Conservation (phyloP, 1,140 invertebrate species). For the Penaeus vannamei region DNA sequence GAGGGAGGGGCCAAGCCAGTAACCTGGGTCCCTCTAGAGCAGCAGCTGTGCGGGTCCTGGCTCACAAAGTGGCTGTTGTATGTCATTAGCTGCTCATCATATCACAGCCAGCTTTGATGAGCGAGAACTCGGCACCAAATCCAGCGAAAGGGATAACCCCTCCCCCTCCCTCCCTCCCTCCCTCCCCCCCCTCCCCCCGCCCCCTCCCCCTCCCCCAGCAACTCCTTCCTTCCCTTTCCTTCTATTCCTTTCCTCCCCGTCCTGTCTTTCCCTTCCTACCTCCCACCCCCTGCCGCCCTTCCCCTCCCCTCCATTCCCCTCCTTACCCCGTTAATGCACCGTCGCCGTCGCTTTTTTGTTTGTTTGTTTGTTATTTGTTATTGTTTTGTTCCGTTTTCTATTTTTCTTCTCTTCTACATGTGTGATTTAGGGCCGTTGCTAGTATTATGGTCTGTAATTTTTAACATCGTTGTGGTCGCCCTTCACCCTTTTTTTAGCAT, state of each 20-base stretch:
- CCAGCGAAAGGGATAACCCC: neutral
- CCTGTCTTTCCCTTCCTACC: neutral
- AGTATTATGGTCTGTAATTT: too few species aligned
- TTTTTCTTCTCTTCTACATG: too few species aligned
- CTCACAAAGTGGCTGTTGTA: constrained; percentile 86
- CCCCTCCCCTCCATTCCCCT: too few species aligned
- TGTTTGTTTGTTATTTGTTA: too few species aligned
- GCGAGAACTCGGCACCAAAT: constrained; percentile 68
- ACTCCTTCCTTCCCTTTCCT: neutral
- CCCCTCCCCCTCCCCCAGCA: neutral
- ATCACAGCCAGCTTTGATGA: constrained; percentile 93
- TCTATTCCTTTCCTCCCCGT: neutral
- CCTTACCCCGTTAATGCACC: too few species aligned
- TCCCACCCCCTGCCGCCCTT: neutral
- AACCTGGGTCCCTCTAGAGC: too few species aligned
- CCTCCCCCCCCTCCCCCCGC: neutral
- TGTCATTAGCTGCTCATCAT: constrained; percentile 78
- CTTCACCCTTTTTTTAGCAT: too few species aligned
- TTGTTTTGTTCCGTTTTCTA: too few species aligned
- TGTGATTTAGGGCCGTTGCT: too few species aligned
- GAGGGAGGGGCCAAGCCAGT: too few species aligned
- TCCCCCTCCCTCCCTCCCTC: neutral
- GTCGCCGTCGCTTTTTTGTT: too few species aligned
- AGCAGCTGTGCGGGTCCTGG: constrained; percentile 44
- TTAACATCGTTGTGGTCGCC: too few species aligned